Evolutionary conservation across 2,888 invertebrate species (phyloP).

Genomic region (Tetrapedia diversipes): DNA sequence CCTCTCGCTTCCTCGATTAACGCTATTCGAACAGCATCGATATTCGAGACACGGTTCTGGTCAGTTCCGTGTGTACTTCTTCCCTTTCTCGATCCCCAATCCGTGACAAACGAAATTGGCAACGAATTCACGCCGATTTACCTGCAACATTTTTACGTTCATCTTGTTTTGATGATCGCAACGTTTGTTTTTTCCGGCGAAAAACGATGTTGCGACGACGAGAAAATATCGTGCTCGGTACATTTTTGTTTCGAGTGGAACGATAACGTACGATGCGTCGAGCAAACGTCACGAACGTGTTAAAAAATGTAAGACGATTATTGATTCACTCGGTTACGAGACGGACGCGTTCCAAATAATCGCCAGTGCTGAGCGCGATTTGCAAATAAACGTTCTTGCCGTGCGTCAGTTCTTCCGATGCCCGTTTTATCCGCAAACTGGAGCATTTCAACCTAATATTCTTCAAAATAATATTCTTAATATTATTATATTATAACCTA

Average conservation of each 20-base stretch:
- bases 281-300: neutral
- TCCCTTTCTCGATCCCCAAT: neutral
- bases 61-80: neutral
- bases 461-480: neutral
- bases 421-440: neutral
- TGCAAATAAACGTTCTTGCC: neutral
- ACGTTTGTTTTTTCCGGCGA: neutral
- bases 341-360: neutral
- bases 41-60: slow-evolving; percentile 10
- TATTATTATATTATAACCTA: too few relatives aligned
- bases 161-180: too few relatives aligned
- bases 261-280: neutral
- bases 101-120: neutral
- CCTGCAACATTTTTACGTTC: neutral
- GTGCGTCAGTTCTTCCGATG: neutral
- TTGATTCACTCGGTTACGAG: slow-evolving; percentile 1
- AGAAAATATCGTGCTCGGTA: too few relatives aligned
- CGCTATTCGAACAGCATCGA: slow-evolving; percentile 23
- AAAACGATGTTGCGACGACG: neutral
- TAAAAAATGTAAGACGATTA: neutral
- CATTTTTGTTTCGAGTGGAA: neutral
- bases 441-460: neutral
- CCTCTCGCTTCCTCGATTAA: slow-evolving; percentile 32
- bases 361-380: neutral
- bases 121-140: neutral